A percentile compares a stretch with the other conserved stretches of the same genome.
These are phyloP conservation scores for Tiliacea citrago DNA, from an alignment of 2,888 invertebrate species.

Conservation along the genomic window DNA sequence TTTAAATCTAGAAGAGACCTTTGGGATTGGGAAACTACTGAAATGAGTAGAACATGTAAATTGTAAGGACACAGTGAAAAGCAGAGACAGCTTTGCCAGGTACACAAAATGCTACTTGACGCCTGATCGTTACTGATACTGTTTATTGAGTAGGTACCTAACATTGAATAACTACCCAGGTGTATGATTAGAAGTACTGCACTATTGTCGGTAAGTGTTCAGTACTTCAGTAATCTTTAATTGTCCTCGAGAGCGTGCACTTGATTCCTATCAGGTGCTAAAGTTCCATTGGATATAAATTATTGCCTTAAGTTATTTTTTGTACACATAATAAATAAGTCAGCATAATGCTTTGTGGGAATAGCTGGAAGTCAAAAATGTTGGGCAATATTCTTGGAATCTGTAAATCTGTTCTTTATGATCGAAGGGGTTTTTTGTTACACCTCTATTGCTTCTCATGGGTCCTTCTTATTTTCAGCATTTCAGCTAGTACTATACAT, in stretches of 20 bases:
- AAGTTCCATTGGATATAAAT: background rate
- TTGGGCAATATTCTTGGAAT: background rate
- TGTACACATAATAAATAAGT: background rate
- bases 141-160: conserved; percentile 9
- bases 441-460: background rate
- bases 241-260: background rate
- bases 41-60: background rate
- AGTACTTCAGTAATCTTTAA: conserved; percentile 4
- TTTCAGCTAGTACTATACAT: background rate
- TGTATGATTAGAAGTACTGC: conserved; percentile 4
- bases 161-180: background rate
- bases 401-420: background rate
- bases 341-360: background rate
- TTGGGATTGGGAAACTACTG: background rate
- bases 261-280: background rate
- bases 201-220: background rate
- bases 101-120: background rate
- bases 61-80: background rate
- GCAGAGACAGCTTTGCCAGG: background rate
- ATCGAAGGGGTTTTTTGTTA: background rate
- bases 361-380: no score
- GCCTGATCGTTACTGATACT: background rate
- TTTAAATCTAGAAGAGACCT: background rate
- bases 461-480: background rate
- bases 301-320: background rate